Evolutionary conservation across 1,140 invertebrate species (phyloP), one percentile per base, ranked within the genome.

Genomic region (Fopius arisanus): DNA sequence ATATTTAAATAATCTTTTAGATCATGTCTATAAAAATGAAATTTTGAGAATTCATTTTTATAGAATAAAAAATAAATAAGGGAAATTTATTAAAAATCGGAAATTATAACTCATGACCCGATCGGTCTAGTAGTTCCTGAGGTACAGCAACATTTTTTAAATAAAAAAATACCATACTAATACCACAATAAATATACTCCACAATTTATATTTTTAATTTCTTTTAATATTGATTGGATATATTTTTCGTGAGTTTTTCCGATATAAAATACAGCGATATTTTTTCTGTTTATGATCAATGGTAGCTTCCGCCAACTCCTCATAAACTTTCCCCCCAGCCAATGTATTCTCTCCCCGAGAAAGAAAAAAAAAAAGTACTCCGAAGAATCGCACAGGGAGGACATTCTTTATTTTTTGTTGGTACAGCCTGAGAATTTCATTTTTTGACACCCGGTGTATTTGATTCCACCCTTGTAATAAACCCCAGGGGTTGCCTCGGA

Each of bases 391-490:
- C n/a, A 31, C 33, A 29, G 28, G 62, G 16, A 48, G 33, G 12
- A 12, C 29, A 31, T 65, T 37, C 62, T 31, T 26, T 59, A 78
- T 59, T 63, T 41, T 37, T 12, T 68, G 48, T 63, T 75, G 67
- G 63, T 37, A 68, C 81, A 80, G 84, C 81, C 80, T 79, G 81
- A 4, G 33, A 80, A 80, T 87, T 88, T 87, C 84, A 88, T 88
- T 88, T 88, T 88, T 88, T 87, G 87, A 87, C 87, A 87, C 87
- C 87, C 87, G 86, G 86, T 88, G 86, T 88, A 88, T 87, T 88
- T 88, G 87, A 88, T 88, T 88, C 84, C 83, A 85, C 86, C 86
- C 86, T 84, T 87, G 87, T 88, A 87, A 87, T 88, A 88, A 88
- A 88, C 85, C 84, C 86, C 83, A 82, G 82, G 83, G 83, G 84